Percentiles rank a stretch among this genome's conserved stretches.
Evolutionary conservation across 1,140 invertebrate genomes (phyloP).

Genomic region (Cephus cinctus): DNA sequence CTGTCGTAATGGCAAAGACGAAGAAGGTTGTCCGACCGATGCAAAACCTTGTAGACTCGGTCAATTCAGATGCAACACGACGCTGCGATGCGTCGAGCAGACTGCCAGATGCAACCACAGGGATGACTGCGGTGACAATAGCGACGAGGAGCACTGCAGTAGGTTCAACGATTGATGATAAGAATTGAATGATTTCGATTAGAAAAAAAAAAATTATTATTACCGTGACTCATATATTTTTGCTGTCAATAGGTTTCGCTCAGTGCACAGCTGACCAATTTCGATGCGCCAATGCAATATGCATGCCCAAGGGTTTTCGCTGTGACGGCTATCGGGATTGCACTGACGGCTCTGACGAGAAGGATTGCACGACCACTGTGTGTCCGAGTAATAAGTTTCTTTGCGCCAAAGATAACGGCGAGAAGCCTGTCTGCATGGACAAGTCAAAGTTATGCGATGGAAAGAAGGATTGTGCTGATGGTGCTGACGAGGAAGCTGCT

Average conservation of each 20-base stretch:
- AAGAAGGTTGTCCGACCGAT: conserved; percentile 67
- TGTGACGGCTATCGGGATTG: conserved; percentile 85
- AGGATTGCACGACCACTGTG: conserved; percentile 82
- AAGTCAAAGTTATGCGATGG: conserved; percentile 87
- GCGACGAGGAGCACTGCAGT: conserved; percentile 85
- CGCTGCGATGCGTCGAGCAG: conserved; percentile 80
- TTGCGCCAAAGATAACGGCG: conserved; percentile 75
- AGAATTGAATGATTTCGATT: conserved; percentile 8
- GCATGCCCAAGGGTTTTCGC: conserved; percentile 82
- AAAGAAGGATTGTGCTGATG: conserved; percentile 85
- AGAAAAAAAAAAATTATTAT: conserved; percentile 3
- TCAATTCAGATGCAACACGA: conserved; percentile 85
- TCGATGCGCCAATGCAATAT: conserved; percentile 88
- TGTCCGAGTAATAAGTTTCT: conserved; percentile 92
- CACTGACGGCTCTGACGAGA: conserved; percentile 84
- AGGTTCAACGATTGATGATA: conserved; percentile 45
- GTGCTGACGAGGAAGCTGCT: conserved; percentile 83
- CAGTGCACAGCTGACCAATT: conserved; percentile 90
- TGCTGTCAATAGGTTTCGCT: conserved; percentile 71
- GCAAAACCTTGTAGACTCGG: conserved; percentile 70
- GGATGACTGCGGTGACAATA: conserved; percentile 87
- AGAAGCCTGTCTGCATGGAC: conserved; percentile 82
- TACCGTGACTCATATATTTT: conserved; percentile 1
- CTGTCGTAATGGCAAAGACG: conserved; percentile 84
- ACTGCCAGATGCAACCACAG: conserved; percentile 83